Conservation (phyloP, 2,888 invertebrate species). For the Acanthosepion pharaonis region DNA sequence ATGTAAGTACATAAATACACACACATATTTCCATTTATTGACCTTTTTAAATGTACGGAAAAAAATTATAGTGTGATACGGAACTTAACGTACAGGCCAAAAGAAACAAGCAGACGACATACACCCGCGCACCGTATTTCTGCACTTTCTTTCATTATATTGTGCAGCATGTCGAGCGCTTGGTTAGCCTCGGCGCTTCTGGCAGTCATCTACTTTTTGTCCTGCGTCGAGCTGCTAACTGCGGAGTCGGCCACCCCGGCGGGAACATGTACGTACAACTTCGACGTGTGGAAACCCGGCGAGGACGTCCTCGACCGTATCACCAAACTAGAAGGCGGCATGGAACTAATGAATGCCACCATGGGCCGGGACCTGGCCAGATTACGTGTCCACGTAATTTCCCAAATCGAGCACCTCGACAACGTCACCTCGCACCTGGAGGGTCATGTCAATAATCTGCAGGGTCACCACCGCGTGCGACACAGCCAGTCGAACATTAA, state of each 20-base stretch:
- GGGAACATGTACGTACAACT: conserved; percentile 59
- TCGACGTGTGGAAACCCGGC: conserved; percentile 71
- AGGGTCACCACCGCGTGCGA: conserved; percentile 53
- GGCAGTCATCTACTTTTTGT: background rate
- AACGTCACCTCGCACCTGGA: conserved; percentile 60
- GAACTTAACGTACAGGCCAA: too few relatives aligned
- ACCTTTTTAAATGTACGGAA: too few relatives aligned
- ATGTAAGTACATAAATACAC: too few relatives aligned
- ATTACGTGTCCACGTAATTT: conserved; percentile 54
- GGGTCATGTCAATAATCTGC: conserved; percentile 55
- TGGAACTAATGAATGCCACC: conserved; percentile 60
- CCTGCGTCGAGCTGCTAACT: background rate
- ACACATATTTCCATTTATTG: too few relatives aligned
- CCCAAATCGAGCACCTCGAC: conserved; percentile 54
- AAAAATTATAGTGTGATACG: too few relatives aligned
- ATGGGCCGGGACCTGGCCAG: conserved; percentile 57
- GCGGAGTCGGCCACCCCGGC: background rate
- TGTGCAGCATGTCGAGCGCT: background rate
- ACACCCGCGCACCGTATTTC: too few relatives aligned
- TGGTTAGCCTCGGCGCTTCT: background rate
- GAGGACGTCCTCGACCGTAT: conserved; percentile 63
- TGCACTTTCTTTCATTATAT: too few relatives aligned
- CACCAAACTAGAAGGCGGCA: conserved; percentile 59
- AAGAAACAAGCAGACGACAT: too few relatives aligned
- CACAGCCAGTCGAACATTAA: conserved; percentile 46